Evolutionary conservation across 2,888 invertebrate species (phyloP).

Genomic region (Latheticus oryzae): DNA sequence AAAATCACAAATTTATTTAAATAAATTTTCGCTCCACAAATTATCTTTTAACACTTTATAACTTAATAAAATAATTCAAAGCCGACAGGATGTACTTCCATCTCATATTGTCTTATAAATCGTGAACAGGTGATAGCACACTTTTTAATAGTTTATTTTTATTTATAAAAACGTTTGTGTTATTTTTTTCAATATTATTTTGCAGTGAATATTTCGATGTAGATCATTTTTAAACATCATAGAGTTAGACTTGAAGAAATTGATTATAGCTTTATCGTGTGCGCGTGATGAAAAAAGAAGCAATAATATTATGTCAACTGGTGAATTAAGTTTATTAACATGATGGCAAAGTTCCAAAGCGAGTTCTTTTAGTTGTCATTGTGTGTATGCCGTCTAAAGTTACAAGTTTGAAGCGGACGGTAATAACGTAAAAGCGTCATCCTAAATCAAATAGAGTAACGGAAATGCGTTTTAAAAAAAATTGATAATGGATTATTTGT

Average conservation of each 20-base stretch:
- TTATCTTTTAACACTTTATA: too few species aligned
- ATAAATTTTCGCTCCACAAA: too few species aligned
- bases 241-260: too few species aligned
- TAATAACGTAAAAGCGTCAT: slow-evolving; percentile 9
- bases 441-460: slow-evolving; percentile 1
- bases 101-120: slow-evolving; percentile 41
- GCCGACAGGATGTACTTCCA: too few species aligned
- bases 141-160: slow-evolving; percentile 33
- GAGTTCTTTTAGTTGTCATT: slow-evolving; percentile 35
- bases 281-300: slow-evolving; percentile 9
- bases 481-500: slow-evolving; percentile 24
- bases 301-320: slow-evolving; percentile 31
- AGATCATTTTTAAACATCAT: too few species aligned
- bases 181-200: slow-evolving; percentile 24
- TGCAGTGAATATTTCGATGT: not conserved
- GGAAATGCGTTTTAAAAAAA: too few species aligned
- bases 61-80: too few species aligned
- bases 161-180: slow-evolving; percentile 8
- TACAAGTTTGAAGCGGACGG: too few species aligned
- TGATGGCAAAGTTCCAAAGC: slow-evolving; percentile 20
- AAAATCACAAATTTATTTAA: too few species aligned
- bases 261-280: slow-evolving; percentile 15
- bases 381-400: slow-evolving; percentile 36
- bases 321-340: slow-evolving; percentile 33
- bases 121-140: slow-evolving; percentile 36